phyloP scores from a whole-genome alignment of 2,113 vertebrate genomes.

The Motacilla tschutschensis region DNA sequence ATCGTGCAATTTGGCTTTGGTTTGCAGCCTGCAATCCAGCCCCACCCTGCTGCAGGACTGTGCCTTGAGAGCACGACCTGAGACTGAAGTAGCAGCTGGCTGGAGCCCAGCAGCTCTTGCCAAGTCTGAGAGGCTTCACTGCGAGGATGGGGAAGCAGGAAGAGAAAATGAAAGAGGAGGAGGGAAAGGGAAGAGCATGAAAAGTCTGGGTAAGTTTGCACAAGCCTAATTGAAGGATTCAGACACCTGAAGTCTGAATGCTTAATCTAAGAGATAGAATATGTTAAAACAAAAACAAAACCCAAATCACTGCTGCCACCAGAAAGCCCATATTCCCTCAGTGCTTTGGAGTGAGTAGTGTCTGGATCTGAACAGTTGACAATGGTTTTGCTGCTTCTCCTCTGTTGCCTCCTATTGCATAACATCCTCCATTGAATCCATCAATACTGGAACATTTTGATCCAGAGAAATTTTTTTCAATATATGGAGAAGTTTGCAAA shows the following conservation, averaged over 20 bases:
- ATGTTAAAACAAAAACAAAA: background rate
- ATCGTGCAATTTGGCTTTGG: accelerated
- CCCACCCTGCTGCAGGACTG: background rate
- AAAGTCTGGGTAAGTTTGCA: background rate
- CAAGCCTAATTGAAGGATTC: background rate
- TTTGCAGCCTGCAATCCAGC: background rate
- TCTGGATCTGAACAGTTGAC: background rate
- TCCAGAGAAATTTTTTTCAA: background rate
- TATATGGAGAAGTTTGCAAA: background rate
- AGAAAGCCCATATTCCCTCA: background rate
- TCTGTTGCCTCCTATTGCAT: background rate
- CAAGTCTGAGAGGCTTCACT: background rate
- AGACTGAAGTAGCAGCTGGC: slow-evolving; percentile 2
- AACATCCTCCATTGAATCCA: background rate
- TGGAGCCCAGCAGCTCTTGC: background rate
- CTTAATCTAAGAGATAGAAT: background rate
- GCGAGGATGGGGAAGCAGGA: background rate
- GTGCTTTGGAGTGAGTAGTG: background rate
- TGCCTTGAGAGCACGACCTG: background rate
- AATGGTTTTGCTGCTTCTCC: background rate
- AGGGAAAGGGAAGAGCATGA: background rate
- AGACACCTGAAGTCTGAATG: background rate
- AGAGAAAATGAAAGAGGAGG: background rate
- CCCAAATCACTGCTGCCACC: background rate
- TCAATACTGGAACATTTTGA: background rate